These are phyloP conservation scores for Daubentonia madagascariensis DNA, from an alignment of 2,113 vertebrate species.

Conservation along the genomic window DNA sequence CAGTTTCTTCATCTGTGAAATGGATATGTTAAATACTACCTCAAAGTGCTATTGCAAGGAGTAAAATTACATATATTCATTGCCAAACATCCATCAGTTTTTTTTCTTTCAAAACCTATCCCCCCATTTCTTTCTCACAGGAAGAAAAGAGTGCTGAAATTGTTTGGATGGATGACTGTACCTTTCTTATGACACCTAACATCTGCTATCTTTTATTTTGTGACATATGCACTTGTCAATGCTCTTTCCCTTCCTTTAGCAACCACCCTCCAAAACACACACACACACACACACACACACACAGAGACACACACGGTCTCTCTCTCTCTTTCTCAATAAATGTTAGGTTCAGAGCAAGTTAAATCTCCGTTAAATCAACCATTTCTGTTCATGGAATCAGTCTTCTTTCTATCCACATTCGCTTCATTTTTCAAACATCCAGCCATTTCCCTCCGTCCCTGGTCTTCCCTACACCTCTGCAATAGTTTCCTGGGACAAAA, in stretches of 20 bases:
- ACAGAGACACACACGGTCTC: neutral
- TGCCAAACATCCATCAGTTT: neutral
- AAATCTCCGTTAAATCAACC: neutral
- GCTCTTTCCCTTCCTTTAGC: neutral
- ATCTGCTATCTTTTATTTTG: neutral
- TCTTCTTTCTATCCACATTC: neutral
- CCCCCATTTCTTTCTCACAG: neutral
- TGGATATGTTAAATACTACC: neutral
- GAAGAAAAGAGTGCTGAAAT: neutral
- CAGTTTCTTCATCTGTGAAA: neutral
- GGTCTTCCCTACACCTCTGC: neutral
- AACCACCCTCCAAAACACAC: neutral
- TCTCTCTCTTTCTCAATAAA: no score
- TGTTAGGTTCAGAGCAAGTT: neutral
- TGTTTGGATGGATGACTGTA: neutral
- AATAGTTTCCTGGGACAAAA: neutral
- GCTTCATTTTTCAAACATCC: neutral
- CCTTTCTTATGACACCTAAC: neutral
- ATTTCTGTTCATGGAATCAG: neutral
- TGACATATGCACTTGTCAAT: neutral
- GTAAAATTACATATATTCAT: neutral
- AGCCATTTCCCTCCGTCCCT: neutral
- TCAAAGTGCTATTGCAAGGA: neutral
- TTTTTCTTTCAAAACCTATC: neutral
- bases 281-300: neutral